Evolutionary conservation across 2,888 invertebrate species (phyloP).

Genomic region (Trissoscelio sp.): DNA sequence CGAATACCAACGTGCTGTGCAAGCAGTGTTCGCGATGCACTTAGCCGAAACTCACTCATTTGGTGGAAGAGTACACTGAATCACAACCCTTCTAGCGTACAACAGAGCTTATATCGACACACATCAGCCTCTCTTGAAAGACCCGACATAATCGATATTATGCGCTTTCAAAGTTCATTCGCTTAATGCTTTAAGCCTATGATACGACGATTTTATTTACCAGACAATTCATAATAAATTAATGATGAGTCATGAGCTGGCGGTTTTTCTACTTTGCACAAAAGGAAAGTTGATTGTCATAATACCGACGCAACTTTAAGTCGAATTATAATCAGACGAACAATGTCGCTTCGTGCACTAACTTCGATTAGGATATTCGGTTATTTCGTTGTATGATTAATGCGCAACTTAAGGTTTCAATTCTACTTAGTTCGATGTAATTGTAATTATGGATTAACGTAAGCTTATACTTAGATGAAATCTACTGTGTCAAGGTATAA

Average conservation of each 20-base stretch:
- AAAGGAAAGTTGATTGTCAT: constrained; percentile 1
- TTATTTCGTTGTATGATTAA: constrained; percentile 52
- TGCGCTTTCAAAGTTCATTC: constrained; percentile 54
- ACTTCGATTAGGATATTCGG: constrained; percentile 3
- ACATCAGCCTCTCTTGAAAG: constrained; percentile 54
- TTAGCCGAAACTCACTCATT: constrained; percentile 66
- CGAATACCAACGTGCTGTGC: constrained; percentile 63
- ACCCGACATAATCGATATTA: constrained; percentile 64
- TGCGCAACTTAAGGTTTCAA: constrained; percentile 34
- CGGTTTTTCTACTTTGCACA: constrained; percentile 17
- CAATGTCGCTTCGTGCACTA: background rate
- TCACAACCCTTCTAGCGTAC: constrained; percentile 50
- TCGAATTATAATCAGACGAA: background rate
- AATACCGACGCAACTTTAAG: background rate
- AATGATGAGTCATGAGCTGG: background rate
- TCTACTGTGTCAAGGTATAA: constrained; percentile 17
- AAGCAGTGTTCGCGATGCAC: constrained; percentile 63
- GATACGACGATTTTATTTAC: constrained; percentile 30
- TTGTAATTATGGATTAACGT: constrained; percentile 40
- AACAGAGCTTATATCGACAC: constrained; percentile 62
- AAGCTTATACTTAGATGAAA: background rate
- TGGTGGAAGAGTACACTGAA: constrained; percentile 64
- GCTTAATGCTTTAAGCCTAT: constrained; percentile 43
- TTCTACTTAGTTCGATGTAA: constrained; percentile 37
- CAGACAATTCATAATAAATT: constrained; percentile 35